Evolutionary conservation across 2,888 invertebrate species (phyloP).

Genomic region (Xylota sylvarum): DNA sequence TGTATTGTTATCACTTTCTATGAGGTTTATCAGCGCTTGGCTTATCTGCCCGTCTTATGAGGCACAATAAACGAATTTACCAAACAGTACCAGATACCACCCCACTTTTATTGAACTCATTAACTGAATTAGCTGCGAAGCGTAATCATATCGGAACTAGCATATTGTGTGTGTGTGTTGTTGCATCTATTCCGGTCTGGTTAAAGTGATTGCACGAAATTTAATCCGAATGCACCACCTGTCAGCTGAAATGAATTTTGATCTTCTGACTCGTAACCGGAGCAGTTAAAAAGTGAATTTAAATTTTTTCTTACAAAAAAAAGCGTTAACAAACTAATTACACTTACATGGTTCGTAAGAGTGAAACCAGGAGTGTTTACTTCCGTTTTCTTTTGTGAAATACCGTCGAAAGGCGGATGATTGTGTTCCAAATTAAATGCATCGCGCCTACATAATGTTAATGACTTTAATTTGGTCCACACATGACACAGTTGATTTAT

Average conservation of each 20-base stretch:
- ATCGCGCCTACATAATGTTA: background rate
- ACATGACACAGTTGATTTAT: background rate
- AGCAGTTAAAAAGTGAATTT: slow-evolving; percentile 23
- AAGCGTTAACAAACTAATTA: slow-evolving; percentile 7
- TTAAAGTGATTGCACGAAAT: slow-evolving; percentile 25
- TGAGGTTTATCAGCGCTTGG: background rate
- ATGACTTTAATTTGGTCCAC: background rate
- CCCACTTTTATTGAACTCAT: background rate
- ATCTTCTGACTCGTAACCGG: background rate
- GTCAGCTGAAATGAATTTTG: too few relatives aligned
- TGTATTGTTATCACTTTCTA: slow-evolving; percentile 13
- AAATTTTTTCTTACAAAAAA: background rate
- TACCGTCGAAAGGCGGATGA: background rate
- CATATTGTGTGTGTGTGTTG: background rate
- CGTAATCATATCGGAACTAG: slow-evolving; percentile 5
- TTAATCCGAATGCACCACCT: slow-evolving; percentile 5
- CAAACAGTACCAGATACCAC: background rate
- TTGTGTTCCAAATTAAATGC: background rate
- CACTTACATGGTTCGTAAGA: slow-evolving; percentile 3
- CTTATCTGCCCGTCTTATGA: background rate
- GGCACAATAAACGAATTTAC: background rate
- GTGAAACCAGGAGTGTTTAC: slow-evolving; percentile 18
- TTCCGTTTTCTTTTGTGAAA: slow-evolving; percentile 14
- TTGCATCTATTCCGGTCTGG: slow-evolving; percentile 30
- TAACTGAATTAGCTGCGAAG: background rate